Base-by-base conservation (phyloP, 2,797 vertebrate species). In the Pogoniulus pusillus region DNA sequence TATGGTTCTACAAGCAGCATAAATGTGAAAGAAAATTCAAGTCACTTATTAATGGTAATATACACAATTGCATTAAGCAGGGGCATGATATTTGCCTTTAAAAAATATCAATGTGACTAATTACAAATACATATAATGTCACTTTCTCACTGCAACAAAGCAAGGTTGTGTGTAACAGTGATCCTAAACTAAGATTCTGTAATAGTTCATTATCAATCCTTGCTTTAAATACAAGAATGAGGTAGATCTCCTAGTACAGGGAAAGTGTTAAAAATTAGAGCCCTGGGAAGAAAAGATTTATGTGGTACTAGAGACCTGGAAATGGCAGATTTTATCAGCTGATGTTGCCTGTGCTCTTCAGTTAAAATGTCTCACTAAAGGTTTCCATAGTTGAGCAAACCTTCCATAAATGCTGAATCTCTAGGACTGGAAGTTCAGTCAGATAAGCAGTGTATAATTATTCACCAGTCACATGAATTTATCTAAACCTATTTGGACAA, bases 371-470 rank as follows among this genome's bases (percentile, higher is more conserved):
- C 75, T 92, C 68, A n/a, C 74, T 82, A 66, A 93, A 91, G 75
- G 82, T 91, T 93, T 88, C 83, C 30, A 55, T 7, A 92, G 70
- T 19, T 73, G 77, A 93, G 30, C 32, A 91, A 89, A 89, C 47
- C 37, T 77, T 93, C 69, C 79, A 90, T 58, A 95, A 90, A 83
- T 37, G 39, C 70, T 85, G 72, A 85, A 77, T 85, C 69, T 89
- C 85, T 81, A 81, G 82, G 70, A 72, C 53, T 87, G 73, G 70
- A 90, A 89, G 79, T 91, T 91, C 82, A 91, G 45, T 68, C 69
- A 87, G 88, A 93, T 91, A 94, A 93, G 71, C 74, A 60, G 30
- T 37, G 43, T 26, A 37, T 87, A 91, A 85, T 91, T 90, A 87
- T 57, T 90, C 41, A 45, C 63, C 53, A 93, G 79, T 82, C 73